A percentile compares a stretch with the other conserved stretches of the same genome.
These are phyloP conservation scores for Ophioderma brevispina DNA, from an alignment of 35 echinoderm and acorn worm genomes.

Conservation along the genomic window DNA sequence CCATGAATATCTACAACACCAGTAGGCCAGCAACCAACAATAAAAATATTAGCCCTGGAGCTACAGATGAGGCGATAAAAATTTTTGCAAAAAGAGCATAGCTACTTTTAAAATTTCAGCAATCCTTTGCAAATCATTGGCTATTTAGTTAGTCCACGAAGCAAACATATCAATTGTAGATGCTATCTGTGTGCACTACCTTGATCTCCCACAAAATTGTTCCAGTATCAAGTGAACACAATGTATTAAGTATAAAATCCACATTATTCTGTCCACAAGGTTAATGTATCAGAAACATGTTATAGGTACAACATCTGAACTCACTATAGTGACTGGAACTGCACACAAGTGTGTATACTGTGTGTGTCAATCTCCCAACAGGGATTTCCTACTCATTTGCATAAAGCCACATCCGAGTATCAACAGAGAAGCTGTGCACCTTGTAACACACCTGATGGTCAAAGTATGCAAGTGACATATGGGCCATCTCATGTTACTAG, in stretches of 20 bases:
- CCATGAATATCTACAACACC: too few relatives aligned
- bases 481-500: not conserved
- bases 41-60: too few relatives aligned
- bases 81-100: too few relatives aligned
- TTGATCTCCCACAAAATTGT: not conserved
- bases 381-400: constrained; percentile 2
- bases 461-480: not conserved
- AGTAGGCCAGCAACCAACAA: too few relatives aligned
- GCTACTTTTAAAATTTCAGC: too few relatives aligned
- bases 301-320: not conserved
- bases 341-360: not conserved
- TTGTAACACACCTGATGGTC: not conserved
- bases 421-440: not conserved
- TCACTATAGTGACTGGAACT: not conserved
- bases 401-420: not conserved
- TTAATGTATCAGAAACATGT: not conserved
- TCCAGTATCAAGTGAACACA: not conserved
- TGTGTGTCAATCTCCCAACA: not conserved
- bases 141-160: too few relatives aligned
- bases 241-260: not conserved
- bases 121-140: too few relatives aligned
- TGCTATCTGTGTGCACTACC: too few relatives aligned
- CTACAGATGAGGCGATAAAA: too few relatives aligned
- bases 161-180: too few relatives aligned
- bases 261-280: not conserved